Conservation (phyloP, 2,797 vertebrate species). For the Discoglossus pictus region DNA sequence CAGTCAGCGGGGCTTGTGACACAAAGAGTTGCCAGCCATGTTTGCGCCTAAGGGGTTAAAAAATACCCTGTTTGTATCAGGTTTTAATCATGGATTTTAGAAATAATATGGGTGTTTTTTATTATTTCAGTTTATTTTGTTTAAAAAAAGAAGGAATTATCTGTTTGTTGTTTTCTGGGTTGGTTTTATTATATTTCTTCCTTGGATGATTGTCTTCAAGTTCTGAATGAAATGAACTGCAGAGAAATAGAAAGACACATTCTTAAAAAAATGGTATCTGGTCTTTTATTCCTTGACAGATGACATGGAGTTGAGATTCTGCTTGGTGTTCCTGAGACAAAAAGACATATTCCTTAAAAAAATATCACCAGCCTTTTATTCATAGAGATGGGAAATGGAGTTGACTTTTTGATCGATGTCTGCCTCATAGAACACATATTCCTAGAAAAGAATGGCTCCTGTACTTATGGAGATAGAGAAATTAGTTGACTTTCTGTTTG, state of each 20-base stretch:
- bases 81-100: slow-evolving; percentile 82
- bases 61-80: slow-evolving; percentile 78
- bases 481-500: too few relatives aligned
- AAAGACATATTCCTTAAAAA: too few relatives aligned
- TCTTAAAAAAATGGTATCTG: slow-evolving; percentile 54
- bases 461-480: too few relatives aligned
- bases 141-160: slow-evolving; percentile 27
- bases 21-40: neutral
- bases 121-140: slow-evolving; percentile 64
- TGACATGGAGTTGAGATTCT: too few relatives aligned
- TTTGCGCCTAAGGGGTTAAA: slow-evolving; percentile 59
- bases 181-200: slow-evolving; percentile 61
- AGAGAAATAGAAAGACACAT: slow-evolving; percentile 62
- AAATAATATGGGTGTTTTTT: slow-evolving; percentile 67
- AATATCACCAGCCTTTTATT: too few relatives aligned
- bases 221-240: slow-evolving; percentile 68
- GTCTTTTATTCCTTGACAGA: slow-evolving; percentile 13
- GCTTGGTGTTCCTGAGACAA: too few relatives aligned
- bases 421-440: too few relatives aligned
- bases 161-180: slow-evolving; percentile 20
- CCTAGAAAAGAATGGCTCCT: too few relatives aligned
- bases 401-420: too few relatives aligned
- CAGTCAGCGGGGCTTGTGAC: slow-evolving; percentile 7
- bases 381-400: too few relatives aligned
- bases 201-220: slow-evolving; percentile 59